phyloP scores from a whole-genome alignment of 2,888 invertebrate genomes.

The Melinaea marsaeus region DNA sequence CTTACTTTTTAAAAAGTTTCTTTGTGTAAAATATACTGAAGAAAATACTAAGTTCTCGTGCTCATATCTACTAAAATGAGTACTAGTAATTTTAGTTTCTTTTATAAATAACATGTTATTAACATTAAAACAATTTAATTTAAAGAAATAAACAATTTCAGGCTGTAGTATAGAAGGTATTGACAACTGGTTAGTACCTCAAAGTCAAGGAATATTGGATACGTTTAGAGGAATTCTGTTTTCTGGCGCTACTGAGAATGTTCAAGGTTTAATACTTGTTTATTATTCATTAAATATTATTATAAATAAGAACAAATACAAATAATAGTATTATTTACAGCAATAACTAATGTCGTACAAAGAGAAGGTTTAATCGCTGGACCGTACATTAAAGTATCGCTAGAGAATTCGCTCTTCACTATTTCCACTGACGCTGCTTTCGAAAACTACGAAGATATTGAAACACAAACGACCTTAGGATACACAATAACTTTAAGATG shows the following conservation, averaged over 20 bases:
- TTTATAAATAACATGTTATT: no score
- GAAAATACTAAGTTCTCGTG: no score
- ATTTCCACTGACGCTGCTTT: conserved; percentile 49
- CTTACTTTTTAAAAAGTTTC: no score
- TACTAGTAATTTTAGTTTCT: no score
- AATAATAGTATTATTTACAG: conserved; percentile 37
- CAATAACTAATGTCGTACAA: conserved; percentile 36
- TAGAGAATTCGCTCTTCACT: conserved; percentile 40
- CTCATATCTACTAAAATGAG: no score
- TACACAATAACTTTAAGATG: conserved; percentile 51
- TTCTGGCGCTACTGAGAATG: conserved; percentile 41
- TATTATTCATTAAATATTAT: background rate
- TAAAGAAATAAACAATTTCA: conserved; percentile 33
- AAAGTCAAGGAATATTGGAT: conserved; percentile 41
- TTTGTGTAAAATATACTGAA: no score
- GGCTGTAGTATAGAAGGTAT: conserved; percentile 56
- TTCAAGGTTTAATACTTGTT: conserved; percentile 43
- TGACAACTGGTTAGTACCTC: conserved; percentile 37
- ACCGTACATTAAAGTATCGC: conserved; percentile 46
- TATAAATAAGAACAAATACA: background rate
- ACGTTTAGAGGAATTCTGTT: conserved; percentile 45
- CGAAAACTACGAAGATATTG: conserved; percentile 57
- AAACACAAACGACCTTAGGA: conserved; percentile 43
- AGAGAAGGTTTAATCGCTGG: conserved; percentile 45
- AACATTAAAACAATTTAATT: background rate